These are phyloP conservation scores for Atta texana DNA, from an alignment of 1,140 invertebrate species.

Conservation along the genomic window DNA sequence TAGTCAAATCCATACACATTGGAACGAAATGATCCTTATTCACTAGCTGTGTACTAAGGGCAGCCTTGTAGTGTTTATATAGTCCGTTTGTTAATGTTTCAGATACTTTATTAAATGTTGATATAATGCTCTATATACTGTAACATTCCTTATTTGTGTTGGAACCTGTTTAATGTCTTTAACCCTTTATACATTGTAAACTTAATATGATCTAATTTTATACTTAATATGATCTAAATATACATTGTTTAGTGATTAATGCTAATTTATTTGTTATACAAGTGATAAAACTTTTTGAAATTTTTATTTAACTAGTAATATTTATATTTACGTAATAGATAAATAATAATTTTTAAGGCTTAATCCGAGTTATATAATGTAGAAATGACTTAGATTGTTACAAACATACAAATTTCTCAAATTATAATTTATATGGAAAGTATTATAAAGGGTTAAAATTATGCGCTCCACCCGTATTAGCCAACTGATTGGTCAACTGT, in stretches of 20 bases:
- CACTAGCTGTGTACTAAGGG: conserved; percentile 79
- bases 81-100: conserved; percentile 86
- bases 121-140: conserved; percentile 82
- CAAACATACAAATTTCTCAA: background rate
- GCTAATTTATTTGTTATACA: background rate
- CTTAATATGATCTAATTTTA: background rate
- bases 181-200: conserved; percentile 58
- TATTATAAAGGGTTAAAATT: conserved; percentile 62
- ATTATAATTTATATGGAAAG: conserved; percentile 39
- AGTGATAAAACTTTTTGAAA: conserved; percentile 14
- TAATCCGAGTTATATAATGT: background rate
- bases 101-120: conserved; percentile 86
- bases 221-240: conserved; percentile 10
- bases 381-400: conserved; percentile 19
- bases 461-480: conserved; percentile 78
- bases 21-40: conserved; percentile 71
- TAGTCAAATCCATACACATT: conserved; percentile 11
- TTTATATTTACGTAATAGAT: background rate
- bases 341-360: conserved; percentile 32
- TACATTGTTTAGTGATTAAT: background rate
- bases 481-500: conserved; percentile 71
- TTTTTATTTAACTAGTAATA: conserved; percentile 13
- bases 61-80: conserved; percentile 84
- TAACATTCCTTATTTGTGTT: conserved; percentile 84
- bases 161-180: conserved; percentile 77